These are phyloP conservation scores for Atlantisia rogersi DNA, from an alignment of 2,113 vertebrate species.

Conservation along the genomic window DNA sequence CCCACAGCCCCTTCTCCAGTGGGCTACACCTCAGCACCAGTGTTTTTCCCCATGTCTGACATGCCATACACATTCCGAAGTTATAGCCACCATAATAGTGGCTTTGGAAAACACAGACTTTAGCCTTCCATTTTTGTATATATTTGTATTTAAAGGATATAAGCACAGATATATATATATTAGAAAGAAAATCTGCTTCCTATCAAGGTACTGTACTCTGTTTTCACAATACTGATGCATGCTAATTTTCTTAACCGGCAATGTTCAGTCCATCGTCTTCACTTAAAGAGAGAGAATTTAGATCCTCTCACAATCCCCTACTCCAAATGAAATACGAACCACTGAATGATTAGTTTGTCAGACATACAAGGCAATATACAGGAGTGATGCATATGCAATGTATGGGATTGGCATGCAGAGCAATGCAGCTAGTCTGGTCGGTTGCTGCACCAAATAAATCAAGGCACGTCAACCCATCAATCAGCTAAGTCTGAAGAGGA, in stretches of 20 bases:
- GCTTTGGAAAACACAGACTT: neutral
- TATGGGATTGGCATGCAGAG: neutral
- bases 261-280: neutral
- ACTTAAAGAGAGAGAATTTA: neutral
- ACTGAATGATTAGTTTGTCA: neutral
- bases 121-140: neutral
- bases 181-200: neutral
- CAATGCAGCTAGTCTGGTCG: neutral
- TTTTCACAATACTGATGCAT: neutral
- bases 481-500: neutral
- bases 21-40: neutral
- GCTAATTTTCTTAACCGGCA: neutral
- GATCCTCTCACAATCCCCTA: neutral
- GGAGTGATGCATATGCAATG: neutral
- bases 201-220: neutral
- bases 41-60: neutral
- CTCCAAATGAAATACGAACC: neutral
- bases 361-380: neutral
- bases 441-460: neutral
- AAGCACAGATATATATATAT: neutral
- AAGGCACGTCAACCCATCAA: neutral
- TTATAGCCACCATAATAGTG: neutral
- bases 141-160: too few species aligned
- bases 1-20: neutral
- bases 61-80: neutral